Evolutionary conservation across 2,888 invertebrate genomes (phyloP).

Genomic region (Drosophila nr. perissopoda): DNA sequence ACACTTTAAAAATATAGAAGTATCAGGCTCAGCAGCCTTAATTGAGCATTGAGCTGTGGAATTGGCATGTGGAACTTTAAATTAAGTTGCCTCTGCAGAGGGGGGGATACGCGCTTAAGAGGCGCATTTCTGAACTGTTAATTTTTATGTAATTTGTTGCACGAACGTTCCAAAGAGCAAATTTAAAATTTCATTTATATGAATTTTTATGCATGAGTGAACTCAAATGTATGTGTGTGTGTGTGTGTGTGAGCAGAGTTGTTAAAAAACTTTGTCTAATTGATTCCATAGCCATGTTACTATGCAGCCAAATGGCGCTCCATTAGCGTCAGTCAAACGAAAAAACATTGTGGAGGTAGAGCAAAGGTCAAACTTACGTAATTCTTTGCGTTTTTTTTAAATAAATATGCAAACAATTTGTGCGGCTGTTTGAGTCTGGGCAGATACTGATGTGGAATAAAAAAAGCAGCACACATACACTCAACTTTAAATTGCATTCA

Average conservation of each 20-base stretch:
- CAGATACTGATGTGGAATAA: conserved; percentile 30
- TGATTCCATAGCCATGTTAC: conserved; percentile 63
- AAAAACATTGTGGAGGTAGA: conserved; percentile 23
- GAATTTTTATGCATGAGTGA: conserved; percentile 8
- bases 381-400: conserved; percentile 28
- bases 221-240: neutral
- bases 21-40: neutral
- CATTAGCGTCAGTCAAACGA: conserved; percentile 66
- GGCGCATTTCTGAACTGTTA: conserved; percentile 53
- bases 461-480: conserved; percentile 23
- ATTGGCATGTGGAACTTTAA: conserved; percentile 10
- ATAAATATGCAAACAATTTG: conserved; percentile 69
- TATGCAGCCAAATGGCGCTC: conserved; percentile 66
- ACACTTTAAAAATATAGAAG: neutral
- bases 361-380: conserved; percentile 55
- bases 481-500: conserved; percentile 79
- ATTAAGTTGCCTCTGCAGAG: conserved; percentile 1
- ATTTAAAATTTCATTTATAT: conserved; percentile 35
- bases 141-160: conserved; percentile 62
- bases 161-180: conserved; percentile 45
- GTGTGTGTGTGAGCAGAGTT: conserved; percentile 26
- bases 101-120: conserved; percentile 29
- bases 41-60: neutral
- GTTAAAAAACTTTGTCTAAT: conserved; percentile 70
- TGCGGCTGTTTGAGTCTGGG: conserved; percentile 63